These are phyloP conservation scores for Lepilemur ruficaudatus DNA, from an alignment of 2,797 vertebrate species.

Conservation along the genomic window DNA sequence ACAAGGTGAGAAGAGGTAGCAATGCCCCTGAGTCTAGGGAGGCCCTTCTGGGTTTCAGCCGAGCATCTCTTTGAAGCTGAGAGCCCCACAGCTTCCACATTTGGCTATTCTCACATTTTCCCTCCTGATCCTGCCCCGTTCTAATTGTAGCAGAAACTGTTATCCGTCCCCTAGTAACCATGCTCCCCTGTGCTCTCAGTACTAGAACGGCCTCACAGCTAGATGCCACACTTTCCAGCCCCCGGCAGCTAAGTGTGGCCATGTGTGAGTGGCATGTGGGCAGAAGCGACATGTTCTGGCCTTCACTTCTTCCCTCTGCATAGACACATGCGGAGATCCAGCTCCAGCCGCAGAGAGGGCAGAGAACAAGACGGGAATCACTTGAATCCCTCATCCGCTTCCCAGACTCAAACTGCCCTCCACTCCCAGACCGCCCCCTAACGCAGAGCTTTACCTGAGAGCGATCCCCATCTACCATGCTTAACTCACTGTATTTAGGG, in stretches of 20 bases:
- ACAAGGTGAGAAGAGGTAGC: not conserved
- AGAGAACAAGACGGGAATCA: not conserved
- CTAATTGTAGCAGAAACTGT: not conserved
- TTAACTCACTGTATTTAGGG: not conserved
- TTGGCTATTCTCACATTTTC: not conserved
- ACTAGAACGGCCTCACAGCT: too few relatives aligned
- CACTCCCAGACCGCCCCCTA: not conserved
- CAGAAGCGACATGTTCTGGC: not conserved
- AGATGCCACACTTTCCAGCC: not conserved
- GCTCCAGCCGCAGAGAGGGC: accelerated
- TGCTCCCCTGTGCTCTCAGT: not conserved
- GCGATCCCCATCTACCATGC: not conserved
- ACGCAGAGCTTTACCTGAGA: not conserved
- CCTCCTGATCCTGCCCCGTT: not conserved
- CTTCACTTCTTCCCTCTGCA: not conserved
- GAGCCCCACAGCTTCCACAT: not conserved
- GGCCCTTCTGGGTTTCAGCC: not conserved
- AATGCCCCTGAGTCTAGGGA: accelerated
- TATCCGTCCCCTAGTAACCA: not conserved
- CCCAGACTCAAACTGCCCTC: not conserved
- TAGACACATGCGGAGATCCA: accelerated
- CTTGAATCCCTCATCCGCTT: not conserved
- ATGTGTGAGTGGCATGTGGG: accelerated
- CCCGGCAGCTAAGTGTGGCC: not conserved
- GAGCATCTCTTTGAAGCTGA: not conserved